phyloP scores from a whole-genome alignment of 2,797 vertebrate genomes.

The Threskiornis aethiopicus region DNA sequence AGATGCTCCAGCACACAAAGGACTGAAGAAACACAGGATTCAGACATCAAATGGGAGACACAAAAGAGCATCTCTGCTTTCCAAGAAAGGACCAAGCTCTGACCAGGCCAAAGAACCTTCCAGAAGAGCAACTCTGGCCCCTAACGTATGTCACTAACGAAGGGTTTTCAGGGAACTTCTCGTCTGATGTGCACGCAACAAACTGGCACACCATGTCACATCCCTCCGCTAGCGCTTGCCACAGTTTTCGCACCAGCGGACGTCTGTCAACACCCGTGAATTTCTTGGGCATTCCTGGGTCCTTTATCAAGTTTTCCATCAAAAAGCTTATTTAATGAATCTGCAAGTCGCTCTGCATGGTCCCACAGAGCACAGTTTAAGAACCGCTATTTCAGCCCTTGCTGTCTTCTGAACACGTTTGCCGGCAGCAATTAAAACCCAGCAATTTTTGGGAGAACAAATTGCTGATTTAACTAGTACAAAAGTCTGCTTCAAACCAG shows the following conservation, averaged over 20 bases:
- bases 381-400: background rate
- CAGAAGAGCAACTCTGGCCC: background rate
- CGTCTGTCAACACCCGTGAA: background rate
- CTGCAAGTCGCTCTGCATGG: background rate
- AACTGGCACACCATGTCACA: background rate
- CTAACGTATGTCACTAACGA: background rate
- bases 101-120: background rate
- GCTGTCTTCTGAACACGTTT: accelerated
- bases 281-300: background rate
- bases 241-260: background rate
- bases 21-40: background rate
- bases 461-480: background rate
- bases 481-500: background rate
- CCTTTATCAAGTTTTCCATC: background rate
- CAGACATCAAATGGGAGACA: background rate
- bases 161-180: background rate
- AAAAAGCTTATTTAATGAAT: background rate
- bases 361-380: background rate
- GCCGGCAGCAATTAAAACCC: background rate
- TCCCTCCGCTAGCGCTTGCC: background rate
- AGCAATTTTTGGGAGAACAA: background rate
- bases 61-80: constrained; percentile 20
- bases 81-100: background rate
- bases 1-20: background rate
- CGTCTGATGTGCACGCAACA: background rate